Evolutionary conservation across 2,888 invertebrate species (phyloP).

Genomic region (Meloe dianella): DNA sequence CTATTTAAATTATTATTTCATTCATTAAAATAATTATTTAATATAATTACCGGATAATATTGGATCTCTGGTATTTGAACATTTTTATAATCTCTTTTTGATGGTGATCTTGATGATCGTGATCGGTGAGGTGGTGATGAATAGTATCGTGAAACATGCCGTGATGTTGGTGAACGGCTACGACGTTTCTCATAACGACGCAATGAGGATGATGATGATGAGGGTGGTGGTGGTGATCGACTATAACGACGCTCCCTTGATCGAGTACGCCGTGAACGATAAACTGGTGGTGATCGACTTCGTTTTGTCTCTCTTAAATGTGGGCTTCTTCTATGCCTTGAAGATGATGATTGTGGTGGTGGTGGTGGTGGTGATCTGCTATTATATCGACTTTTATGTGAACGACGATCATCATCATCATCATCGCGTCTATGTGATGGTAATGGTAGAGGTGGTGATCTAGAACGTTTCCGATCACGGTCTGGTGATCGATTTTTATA

Average conservation of each 20-base stretch:
- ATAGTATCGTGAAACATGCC: neutral
- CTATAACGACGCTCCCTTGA: constrained; percentile 12
- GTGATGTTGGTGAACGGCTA: constrained; percentile 16
- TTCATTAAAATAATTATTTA: neutral
- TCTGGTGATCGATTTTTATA: neutral
- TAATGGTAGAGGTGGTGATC: neutral
- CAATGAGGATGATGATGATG: too few species aligned
- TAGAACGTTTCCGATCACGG: too few species aligned
- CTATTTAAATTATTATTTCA: too few species aligned
- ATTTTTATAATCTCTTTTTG: neutral
- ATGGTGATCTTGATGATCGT: neutral
- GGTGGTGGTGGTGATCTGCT: constrained; percentile 10
- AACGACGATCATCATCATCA: too few species aligned
- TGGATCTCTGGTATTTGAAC: neutral
- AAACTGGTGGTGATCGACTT: constrained; percentile 4
- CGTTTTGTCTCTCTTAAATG: too few species aligned
- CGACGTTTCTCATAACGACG: neutral
- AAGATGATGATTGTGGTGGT: too few species aligned
- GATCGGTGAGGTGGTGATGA: neutral
- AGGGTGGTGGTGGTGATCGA: constrained; percentile 1
- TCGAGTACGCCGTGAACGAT: constrained; percentile 12
- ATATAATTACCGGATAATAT: constrained; percentile 13
- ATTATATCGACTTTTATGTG: neutral
- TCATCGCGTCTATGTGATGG: neutral
- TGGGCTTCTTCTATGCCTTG: constrained; percentile 3